These are phyloP conservation scores for Hypsibius dujardini DNA, from an alignment of 1,140 invertebrate species.

Conservation along the genomic window DNA sequence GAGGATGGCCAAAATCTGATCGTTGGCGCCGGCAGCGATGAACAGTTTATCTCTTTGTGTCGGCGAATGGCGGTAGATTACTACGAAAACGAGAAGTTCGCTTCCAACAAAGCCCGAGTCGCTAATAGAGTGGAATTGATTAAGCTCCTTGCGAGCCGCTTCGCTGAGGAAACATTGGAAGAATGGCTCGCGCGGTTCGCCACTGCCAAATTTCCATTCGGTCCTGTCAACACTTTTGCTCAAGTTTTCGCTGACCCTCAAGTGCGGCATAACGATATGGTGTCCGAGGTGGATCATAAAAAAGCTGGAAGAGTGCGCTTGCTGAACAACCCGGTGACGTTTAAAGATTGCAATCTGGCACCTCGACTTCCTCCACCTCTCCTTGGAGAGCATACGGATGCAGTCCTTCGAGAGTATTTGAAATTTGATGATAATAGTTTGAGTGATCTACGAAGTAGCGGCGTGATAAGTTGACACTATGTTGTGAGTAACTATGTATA, in stretches of 20 bases:
- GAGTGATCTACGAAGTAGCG: too few species aligned
- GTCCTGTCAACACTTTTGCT: constrained; percentile 65
- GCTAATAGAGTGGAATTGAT: constrained; percentile 52
- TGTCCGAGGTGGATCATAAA: constrained; percentile 56
- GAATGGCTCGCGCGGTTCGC: constrained; percentile 60
- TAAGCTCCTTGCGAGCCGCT: constrained; percentile 40
- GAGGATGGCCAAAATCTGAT: constrained; percentile 58
- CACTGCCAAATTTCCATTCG: constrained; percentile 59
- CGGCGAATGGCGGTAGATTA: constrained; percentile 18
- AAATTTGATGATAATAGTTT: too few species aligned
- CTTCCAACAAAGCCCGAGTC: constrained; percentile 54
- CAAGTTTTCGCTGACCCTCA: constrained; percentile 74
- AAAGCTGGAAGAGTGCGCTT: constrained; percentile 52
- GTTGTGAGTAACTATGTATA: too few species aligned
- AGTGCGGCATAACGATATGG: constrained; percentile 46
- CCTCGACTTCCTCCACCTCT: constrained; percentile 60
- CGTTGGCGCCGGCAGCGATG: constrained; percentile 51
- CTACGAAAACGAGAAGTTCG: constrained; percentile 38
- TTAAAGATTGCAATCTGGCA: constrained; percentile 49
- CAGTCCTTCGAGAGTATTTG: constrained; percentile 51
- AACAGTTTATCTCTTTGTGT: constrained; percentile 26
- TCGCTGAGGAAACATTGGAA: constrained; percentile 47
- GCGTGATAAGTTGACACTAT: too few species aligned
- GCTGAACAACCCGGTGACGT: constrained; percentile 54
- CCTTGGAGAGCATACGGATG: constrained; percentile 66